Evolutionary conservation across 1,140 invertebrate genomes (phyloP), one percentile per base, ranked within the genome.

Genomic region (Musca vetustissima): DNA sequence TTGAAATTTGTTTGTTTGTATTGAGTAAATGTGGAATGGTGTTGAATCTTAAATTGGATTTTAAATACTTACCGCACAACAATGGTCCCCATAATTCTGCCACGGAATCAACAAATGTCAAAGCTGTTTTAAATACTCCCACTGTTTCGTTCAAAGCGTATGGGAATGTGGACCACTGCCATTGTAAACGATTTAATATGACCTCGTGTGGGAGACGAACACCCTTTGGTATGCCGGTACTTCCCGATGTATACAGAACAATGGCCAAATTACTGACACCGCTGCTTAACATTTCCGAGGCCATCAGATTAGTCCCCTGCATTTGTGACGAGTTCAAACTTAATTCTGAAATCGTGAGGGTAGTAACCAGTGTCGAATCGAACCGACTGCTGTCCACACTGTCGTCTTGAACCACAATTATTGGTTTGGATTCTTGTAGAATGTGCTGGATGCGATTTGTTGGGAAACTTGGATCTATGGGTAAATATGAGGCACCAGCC

Each of bases 201-300:
- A 90, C 89, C n/a, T 85, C 85, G 75, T 96, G 93, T 0, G 92
- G 88, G 7, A 97, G 80, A 72, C 93, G 87, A 1, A 96, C 94
- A 15, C 91, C 95, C 89, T 97, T 97, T 3, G 95, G 95, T 49
- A 92, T 85, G 52, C 95, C 96, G 11, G 95, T 97, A 77, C 94
- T 96, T 47, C 96, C 95, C 55, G 94, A 97, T 55, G 95, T 98
- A 75, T 97, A 97, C 4, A 96, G 85, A 48, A 97, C 89, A 15
- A 94, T 91, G 9, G 90, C 93, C 8, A 90, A 84, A 73, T 88
- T 83, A 68, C 85, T 83, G 64, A 78, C 83, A 70, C 48, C 81
- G 53, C 47, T 76, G 61, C 48, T 77, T 50, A 69, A 83, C 70
- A 67, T 76, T 17, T 82, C 76, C 68, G 73, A 73, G 0, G 73